Evolutionary conservation across 2,797 vertebrate species (phyloP).

Genomic region (Mormyrus proboscirostris): DNA sequence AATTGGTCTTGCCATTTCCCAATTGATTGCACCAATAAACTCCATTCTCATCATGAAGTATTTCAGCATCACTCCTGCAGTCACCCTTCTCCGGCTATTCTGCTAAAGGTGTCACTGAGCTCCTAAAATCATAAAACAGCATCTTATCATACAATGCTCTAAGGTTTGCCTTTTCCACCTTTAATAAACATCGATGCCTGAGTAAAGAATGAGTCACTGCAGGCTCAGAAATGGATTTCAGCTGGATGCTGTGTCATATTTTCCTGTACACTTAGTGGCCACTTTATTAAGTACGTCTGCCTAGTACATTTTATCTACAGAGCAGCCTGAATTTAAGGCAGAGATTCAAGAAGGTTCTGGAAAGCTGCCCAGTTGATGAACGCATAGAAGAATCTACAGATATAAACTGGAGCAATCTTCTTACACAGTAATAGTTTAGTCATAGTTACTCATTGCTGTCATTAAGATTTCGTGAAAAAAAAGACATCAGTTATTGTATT

Average conservation of each 20-base stretch:
- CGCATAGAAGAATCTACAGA: conserved; percentile 42
- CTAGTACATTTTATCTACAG: not conserved
- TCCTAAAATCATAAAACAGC: not conserved
- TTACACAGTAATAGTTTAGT: conserved; percentile 40
- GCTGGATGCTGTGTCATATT: not conserved
- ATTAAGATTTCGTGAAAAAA: conserved; percentile 48
- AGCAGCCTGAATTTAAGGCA: not conserved
- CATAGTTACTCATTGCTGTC: conserved; percentile 57
- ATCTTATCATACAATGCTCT: not conserved
- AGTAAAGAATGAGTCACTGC: not conserved
- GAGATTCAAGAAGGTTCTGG: conserved; percentile 21
- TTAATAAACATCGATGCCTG: not conserved
- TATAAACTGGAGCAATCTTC: conserved; percentile 40
- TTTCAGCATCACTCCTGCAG: not conserved
- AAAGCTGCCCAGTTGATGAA: conserved; percentile 48
- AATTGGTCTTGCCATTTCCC: not conserved
- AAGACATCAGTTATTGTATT: conserved; percentile 44
- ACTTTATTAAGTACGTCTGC: not conserved
- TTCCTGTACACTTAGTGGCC: not conserved
- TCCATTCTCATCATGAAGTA: not conserved
- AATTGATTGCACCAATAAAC: not conserved
- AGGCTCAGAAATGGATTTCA: not conserved
- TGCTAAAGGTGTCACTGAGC: not conserved
- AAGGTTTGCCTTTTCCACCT: not conserved
- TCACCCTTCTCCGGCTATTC: not conserved